Evolutionary conservation across 2,113 vertebrate genomes (phyloP).

Genomic region (Siphamia tubifer): DNA sequence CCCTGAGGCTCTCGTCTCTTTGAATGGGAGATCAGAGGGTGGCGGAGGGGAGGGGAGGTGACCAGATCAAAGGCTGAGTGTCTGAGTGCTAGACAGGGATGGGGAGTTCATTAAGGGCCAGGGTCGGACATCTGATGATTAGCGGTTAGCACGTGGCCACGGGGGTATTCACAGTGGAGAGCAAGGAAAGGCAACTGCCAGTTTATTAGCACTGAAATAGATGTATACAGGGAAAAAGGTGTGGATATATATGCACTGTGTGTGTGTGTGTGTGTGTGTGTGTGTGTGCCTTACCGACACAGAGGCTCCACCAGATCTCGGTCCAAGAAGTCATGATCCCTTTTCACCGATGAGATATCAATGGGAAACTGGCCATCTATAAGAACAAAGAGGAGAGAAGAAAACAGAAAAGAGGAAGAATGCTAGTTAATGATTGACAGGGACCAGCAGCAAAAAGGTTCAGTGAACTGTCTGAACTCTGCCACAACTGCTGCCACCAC

Average conservation of each 20-base stretch:
- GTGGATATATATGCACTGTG: background rate
- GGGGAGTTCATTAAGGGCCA: conserved; percentile 55
- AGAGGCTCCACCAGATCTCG: conserved; percentile 97
- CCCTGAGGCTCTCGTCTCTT: conserved; percentile 56
- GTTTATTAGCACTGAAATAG: background rate
- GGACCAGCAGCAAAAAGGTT: conserved; percentile 5
- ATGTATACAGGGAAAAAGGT: background rate
- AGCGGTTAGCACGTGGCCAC: conserved; percentile 19
- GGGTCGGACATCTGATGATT: conserved; percentile 53
- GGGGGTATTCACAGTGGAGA: background rate
- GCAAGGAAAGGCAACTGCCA: background rate
- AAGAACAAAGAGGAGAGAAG: conserved; percentile 30
- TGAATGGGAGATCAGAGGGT: conserved; percentile 64
- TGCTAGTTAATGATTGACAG: conserved; percentile 25
- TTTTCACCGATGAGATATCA: conserved; percentile 93
- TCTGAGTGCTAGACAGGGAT: conserved; percentile 31
- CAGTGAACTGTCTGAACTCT: conserved; percentile 7
- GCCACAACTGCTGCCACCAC: background rate
- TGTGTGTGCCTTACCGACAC: conserved; percentile 87
- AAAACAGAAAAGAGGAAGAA: background rate
- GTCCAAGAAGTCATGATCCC: conserved; percentile 97
- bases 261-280: background rate
- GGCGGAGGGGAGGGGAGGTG: conserved; percentile 34
- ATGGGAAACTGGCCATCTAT: conserved; percentile 94
- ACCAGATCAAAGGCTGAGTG: conserved; percentile 55